Percentiles rank a stretch among this genome's conserved stretches.
phyloP scores from a whole-genome alignment of 2,888 invertebrate species.

The Drosophila monieri region DNA sequence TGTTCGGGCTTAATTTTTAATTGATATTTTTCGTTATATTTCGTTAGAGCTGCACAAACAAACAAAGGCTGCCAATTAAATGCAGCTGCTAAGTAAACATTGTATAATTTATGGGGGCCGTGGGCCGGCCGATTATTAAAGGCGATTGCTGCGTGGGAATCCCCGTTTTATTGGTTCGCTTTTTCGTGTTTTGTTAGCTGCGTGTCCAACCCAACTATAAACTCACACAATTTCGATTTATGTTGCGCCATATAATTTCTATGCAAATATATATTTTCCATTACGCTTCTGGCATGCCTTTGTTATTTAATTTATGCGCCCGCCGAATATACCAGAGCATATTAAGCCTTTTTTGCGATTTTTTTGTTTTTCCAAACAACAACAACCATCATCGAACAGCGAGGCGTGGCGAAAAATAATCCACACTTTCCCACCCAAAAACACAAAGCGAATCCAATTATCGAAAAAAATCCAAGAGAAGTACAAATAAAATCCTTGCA shows the following conservation, averaged over 20 bases:
- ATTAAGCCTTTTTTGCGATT: constrained; percentile 34
- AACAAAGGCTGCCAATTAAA: constrained; percentile 59
- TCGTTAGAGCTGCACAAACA: constrained; percentile 55
- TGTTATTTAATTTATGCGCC: constrained; percentile 63
- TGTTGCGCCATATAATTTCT: constrained; percentile 61
- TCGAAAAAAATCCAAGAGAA: constrained; percentile 36
- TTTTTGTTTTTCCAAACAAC: constrained; percentile 47
- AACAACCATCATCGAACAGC: constrained; percentile 56
- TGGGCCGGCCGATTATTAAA: constrained; percentile 19
- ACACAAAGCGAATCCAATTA: constrained; percentile 29
- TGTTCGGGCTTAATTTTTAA: constrained; percentile 45
- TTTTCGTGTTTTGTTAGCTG: constrained; percentile 46
- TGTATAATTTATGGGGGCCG: constrained; percentile 58
- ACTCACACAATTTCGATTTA: constrained; percentile 38
- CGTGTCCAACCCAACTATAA: constrained; percentile 43
- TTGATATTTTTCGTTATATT: constrained; percentile 43
- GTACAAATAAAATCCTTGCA: constrained; percentile 72
- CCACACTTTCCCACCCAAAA: constrained; percentile 12
- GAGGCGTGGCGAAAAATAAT: constrained; percentile 58
- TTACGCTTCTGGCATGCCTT: constrained; percentile 67
- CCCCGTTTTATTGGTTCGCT: constrained; percentile 20
- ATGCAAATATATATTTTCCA: constrained; percentile 62
- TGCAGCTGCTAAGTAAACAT: constrained; percentile 55
- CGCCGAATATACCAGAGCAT: constrained; percentile 44
- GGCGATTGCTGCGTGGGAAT: constrained; percentile 22